A percentile compares a stretch with the other conserved stretches of the same genome.
These are phyloP conservation scores for Zhuqinia jingwanae DNA, from an alignment of 2,888 invertebrate genomes.

Conservation along the genomic window DNA sequence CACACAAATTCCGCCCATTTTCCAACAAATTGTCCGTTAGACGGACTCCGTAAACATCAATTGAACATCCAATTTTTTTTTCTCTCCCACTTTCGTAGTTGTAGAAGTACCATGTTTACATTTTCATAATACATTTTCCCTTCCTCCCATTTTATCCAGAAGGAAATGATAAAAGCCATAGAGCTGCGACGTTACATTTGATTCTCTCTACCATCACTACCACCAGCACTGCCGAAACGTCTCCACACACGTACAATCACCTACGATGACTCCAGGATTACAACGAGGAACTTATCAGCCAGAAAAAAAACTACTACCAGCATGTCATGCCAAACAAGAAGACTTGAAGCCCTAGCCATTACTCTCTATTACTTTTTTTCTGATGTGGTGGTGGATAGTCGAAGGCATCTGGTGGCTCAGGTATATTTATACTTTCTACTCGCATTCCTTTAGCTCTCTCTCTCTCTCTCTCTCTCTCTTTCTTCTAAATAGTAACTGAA, in stretches of 20 bases:
- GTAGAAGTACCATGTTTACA: too few species aligned
- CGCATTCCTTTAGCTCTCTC: not conserved
- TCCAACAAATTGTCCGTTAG: conserved; percentile 16
- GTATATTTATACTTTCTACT: not conserved
- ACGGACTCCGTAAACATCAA: conserved; percentile 41
- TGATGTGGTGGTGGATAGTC: not conserved
- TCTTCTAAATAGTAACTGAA: not conserved
- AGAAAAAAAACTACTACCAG: not conserved
- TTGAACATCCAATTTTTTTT: conserved; percentile 63
- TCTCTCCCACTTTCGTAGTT: not conserved
- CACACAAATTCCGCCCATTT: too few species aligned
- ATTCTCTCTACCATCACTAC: not conserved
- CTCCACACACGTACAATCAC: not conserved
- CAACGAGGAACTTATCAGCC: too few species aligned
- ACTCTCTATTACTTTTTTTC: not conserved
- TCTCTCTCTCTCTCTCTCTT: too few species aligned
- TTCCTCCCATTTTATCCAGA: not conserved
- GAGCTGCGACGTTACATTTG: conserved; percentile 33
- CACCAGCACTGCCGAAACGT: not conserved
- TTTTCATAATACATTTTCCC: conserved; percentile 26
- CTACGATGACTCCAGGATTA: not conserved
- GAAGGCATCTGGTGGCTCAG: not conserved
- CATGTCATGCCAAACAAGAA: not conserved
- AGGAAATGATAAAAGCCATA: conserved; percentile 59
- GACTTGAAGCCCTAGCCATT: not conserved